Evolutionary conservation across 2,113 vertebrate species (phyloP), one percentile per base, ranked within the genome.

Genomic region (Larimichthys polyactis): DNA sequence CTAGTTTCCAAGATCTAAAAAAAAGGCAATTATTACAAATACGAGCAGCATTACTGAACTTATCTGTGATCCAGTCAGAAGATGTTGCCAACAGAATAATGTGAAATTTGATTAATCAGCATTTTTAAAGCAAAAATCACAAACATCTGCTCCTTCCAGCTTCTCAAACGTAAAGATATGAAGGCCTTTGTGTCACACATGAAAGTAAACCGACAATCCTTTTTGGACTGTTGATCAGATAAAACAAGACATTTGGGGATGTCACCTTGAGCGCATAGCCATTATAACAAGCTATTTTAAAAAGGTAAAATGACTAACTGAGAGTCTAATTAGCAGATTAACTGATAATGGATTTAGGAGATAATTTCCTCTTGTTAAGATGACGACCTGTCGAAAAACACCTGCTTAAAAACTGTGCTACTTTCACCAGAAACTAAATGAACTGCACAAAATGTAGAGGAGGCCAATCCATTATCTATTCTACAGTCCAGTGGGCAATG

Each of bases 351-450:
- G 8, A 66, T 46, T 60, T 52, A 16, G 10, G 29, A 44, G 16
- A 43, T 36, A 12, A 17, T 43, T 64, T 36, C 27, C 10, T 36
- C 12, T 64, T 8, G 7, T 51, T 46, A 20, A 22, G 43, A 40
- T 49, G 36, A 3, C 0, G 3, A 52, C 4, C 9, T 40, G 36
- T 40, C 8, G 36, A 9, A 40, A 40, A 64, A 72, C 65, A 79
- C 24, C 60, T 19, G 20, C 20, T 62, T 55, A 29, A 24, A 59
- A 52, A 70, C 22, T 40, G 1, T 40, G 72, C 49, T 27, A 9
- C 10, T 62, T 88, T 62, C 48, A 49, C 64, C 24, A 44, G 14
- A 79, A 68, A 62, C 49, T 24, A 78, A 83, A 84, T 9, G 8
- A 20, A 11, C 52, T 29, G 32, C 66, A 75, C 36, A 63, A 71